These are phyloP conservation scores for Neopelma chrysocephalum DNA, from an alignment of 2,797 vertebrate species.

Conservation along the genomic window DNA sequence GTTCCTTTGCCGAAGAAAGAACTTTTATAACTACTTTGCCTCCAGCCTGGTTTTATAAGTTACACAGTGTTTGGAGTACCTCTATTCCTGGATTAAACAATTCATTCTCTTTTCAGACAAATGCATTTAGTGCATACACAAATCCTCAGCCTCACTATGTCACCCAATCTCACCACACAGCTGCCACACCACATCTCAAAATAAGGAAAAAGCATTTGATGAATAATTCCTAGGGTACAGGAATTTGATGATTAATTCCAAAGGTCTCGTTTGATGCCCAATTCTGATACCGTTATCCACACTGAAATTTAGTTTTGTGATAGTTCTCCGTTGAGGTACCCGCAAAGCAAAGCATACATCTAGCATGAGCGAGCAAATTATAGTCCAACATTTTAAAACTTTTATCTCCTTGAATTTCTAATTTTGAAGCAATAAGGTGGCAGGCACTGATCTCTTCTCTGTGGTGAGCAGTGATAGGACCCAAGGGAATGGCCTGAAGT, in stretches of 20 bases:
- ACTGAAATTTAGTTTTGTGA: not conserved
- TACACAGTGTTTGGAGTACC: not conserved
- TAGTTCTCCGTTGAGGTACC: not conserved
- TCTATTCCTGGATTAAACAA: not conserved
- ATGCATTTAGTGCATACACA: not conserved
- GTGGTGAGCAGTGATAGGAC: not conserved
- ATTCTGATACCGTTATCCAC: not conserved
- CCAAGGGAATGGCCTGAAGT: not conserved
- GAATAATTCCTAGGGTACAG: not conserved
- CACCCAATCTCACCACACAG: not conserved
- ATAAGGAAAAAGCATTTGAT: not conserved
- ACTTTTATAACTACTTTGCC: not conserved
- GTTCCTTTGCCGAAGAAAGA: not conserved
- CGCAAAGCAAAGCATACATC: not conserved
- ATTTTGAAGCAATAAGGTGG: not conserved
- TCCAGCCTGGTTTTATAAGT: not conserved
- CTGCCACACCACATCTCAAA: not conserved
- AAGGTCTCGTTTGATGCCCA: not conserved
- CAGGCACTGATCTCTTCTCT: not conserved
- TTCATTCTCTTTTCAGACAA: not conserved
- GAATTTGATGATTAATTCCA: no score
- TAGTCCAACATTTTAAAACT: not conserved
- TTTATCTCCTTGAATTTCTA: not conserved
- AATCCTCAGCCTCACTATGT: not conserved
- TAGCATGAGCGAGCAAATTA: not conserved